These are phyloP conservation scores for Aethina tumida DNA, from an alignment of 1,140 invertebrate species.

Conservation along the genomic window DNA sequence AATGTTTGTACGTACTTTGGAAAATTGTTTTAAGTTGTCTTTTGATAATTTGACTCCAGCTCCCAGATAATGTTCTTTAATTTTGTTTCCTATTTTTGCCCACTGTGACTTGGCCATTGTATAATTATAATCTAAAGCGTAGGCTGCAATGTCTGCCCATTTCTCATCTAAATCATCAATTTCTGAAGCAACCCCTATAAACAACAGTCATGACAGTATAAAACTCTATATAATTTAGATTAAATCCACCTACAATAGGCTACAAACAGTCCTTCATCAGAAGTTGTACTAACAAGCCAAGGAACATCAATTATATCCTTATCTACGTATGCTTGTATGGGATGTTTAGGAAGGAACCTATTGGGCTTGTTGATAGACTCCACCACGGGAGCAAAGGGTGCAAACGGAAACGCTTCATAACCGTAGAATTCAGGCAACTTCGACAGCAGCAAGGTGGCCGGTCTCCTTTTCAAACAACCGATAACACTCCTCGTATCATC, in stretches of 20 bases:
- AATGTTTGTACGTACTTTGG: too few relatives aligned
- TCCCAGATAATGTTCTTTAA: constrained; percentile 18
- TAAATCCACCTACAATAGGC: constrained; percentile 22
- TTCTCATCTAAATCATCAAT: constrained; percentile 13
- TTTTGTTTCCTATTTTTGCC: constrained; percentile 15
- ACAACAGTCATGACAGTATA: too few relatives aligned
- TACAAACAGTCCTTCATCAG: constrained; percentile 33
- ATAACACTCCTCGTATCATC: constrained; percentile 46
- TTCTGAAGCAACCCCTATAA: too few relatives aligned
- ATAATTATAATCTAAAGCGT: constrained; percentile 18
- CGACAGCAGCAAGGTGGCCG: too few relatives aligned
- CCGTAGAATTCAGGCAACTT: too few relatives aligned
- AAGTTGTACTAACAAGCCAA: constrained; percentile 23
- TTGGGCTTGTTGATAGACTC: too few relatives aligned
- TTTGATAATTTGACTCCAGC: too few relatives aligned
- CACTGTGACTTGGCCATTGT: constrained; percentile 11
- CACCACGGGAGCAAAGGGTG: constrained; percentile 27
- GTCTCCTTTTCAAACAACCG: constrained; percentile 62
- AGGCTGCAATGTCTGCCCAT: constrained; percentile 16
- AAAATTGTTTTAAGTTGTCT: too few relatives aligned
- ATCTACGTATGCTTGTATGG: too few relatives aligned
- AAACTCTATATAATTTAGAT: not conserved
- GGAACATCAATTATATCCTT: too few relatives aligned
- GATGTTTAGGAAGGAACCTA: too few relatives aligned
- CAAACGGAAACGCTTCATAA: constrained; percentile 29